These are phyloP conservation scores for Drosophila glabriapex DNA, from an alignment of 2,888 invertebrate genomes.

Conservation along the genomic window DNA sequence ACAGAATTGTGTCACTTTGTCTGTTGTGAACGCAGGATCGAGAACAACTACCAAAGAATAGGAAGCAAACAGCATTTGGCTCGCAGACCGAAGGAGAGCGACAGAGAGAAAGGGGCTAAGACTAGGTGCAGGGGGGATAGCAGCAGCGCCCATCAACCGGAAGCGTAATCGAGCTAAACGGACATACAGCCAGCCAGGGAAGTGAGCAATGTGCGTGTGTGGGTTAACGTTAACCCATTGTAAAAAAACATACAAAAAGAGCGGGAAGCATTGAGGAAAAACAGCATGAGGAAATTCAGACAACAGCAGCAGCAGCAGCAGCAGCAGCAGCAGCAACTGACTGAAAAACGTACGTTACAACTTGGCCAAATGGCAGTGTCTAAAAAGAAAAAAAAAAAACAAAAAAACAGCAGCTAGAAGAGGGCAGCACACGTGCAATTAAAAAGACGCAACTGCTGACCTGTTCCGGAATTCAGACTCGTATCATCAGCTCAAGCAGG, in stretches of 20 bases:
- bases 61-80: conserved; percentile 48
- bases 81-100: not conserved
- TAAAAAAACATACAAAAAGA: conserved; percentile 42
- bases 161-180: conserved; percentile 82
- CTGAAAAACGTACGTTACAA: conserved; percentile 53
- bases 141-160: conserved; percentile 59
- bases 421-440: conserved; percentile 37
- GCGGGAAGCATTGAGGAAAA: conserved; percentile 78
- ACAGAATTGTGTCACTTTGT: conserved; percentile 78
- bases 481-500: conserved; percentile 24
- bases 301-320: conserved; percentile 21
- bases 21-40: conserved; percentile 69
- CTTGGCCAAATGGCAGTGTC: conserved; percentile 55
- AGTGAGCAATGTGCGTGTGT: conserved; percentile 68
- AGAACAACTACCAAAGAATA: conserved; percentile 32
- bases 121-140: conserved; percentile 7
- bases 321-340: conserved; percentile 39
- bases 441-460: conserved; percentile 41
- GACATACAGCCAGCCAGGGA: conserved; percentile 68
- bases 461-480: conserved; percentile 17
- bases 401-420: conserved; percentile 37
- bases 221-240: conserved; percentile 66
- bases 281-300: conserved; percentile 69
- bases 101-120: conserved; percentile 10
- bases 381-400: conserved; percentile 11